A percentile compares a stretch with the other conserved stretches of the same genome.
Conservation (phyloP, 2,797 vertebrate genomes). For the Varecia variegata region DNA sequence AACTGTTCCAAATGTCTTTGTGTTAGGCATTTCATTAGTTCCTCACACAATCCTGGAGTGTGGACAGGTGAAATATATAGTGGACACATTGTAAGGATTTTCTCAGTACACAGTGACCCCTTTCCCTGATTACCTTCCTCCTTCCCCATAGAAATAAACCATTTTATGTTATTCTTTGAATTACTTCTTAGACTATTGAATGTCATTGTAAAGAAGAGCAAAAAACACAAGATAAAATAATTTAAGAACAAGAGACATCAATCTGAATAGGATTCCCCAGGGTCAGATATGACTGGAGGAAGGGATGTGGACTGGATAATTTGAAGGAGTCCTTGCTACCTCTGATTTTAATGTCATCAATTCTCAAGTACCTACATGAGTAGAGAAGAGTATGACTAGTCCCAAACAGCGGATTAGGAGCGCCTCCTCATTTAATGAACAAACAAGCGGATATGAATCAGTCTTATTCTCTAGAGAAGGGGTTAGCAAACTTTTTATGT, state of each 20-base stretch:
- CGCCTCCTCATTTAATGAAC: neutral
- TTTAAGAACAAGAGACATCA: neutral
- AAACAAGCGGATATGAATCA: neutral
- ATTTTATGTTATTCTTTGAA: neutral
- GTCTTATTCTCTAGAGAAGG: neutral
- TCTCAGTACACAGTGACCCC: neutral
- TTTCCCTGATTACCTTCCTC: neutral
- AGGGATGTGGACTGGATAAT: neutral
- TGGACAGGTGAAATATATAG: neutral
- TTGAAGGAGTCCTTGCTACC: neutral
- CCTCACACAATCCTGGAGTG: neutral
- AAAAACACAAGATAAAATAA: neutral
- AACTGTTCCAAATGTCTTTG: neutral
- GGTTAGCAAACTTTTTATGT: neutral
- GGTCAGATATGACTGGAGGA: neutral
- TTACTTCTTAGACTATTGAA: neutral
- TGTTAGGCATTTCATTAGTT: neutral
- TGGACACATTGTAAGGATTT: neutral
- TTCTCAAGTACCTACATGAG: neutral
- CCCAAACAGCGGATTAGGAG: neutral
- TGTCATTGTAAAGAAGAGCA: constrained; percentile 19
- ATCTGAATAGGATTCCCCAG: neutral
- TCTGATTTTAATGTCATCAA: neutral
- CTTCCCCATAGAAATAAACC: neutral
- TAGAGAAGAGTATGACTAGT: neutral